A percentile compares a stretch with the other conserved stretches of the same genome.
Conservation (phyloP, 1,140 invertebrate genomes). For the Aleiodes sp. region DNA sequence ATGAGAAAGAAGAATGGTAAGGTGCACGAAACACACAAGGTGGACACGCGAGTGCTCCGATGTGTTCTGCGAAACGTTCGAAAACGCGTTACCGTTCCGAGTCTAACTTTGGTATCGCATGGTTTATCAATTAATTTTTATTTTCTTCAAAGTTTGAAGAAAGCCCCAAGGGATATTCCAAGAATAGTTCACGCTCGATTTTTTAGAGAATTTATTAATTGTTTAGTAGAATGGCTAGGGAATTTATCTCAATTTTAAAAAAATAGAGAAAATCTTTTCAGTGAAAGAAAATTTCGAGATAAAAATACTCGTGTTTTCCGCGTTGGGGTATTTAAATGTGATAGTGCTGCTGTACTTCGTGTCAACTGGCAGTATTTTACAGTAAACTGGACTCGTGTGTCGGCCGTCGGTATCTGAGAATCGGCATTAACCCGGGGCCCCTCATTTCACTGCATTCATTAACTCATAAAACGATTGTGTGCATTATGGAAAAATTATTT, state of each 20-base stretch:
- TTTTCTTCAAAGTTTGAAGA: constrained; percentile 17
- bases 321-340: not conserved
- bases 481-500: constrained; percentile 26
- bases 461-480: constrained; percentile 45
- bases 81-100: constrained; percentile 21
- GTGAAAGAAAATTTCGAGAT: too few relatives aligned
- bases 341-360: not conserved
- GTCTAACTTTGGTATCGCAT: constrained; percentile 18
- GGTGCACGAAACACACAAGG: constrained; percentile 17
- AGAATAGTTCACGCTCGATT: too few relatives aligned
- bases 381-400: constrained; percentile 35
- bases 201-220: too few relatives aligned
- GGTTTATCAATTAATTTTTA: not conserved
- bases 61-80: constrained; percentile 33
- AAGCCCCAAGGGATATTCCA: not conserved
- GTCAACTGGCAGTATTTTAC: constrained; percentile 21
- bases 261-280: too few relatives aligned
- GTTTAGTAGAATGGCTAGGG: too few relatives aligned
- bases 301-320: not conserved
- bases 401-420: not conserved
- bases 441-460: constrained; percentile 36
- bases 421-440: not conserved
- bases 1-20: not conserved
- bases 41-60: constrained; percentile 28
- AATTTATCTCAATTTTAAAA: too few relatives aligned